Evolutionary conservation across 2,797 vertebrate genomes (phyloP), one percentile per base, ranked within the genome.

Genomic region (Spinus olivaceus): DNA sequence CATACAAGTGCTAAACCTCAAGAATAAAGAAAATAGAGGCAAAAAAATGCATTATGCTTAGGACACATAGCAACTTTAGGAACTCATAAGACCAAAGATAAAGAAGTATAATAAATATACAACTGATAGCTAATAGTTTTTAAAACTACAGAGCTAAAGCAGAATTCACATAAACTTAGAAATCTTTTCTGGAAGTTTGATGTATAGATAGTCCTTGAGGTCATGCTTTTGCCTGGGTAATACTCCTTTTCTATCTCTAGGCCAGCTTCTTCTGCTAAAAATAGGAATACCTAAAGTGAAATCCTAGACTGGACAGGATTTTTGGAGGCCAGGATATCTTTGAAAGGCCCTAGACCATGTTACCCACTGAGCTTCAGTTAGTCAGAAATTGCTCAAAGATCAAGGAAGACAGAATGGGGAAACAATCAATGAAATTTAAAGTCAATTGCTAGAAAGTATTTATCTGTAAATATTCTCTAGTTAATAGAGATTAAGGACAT

Each of bases 1-100:
- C 2, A 13, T 33, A 5, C 6, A 41, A 64, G 2, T 0, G 1
- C 14, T 71, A 60, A 81, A 66, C 3, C 3, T 22, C 21, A 60
- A 47, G 5, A 73, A 39, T 50, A 80, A 60, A 46, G 44, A 70
- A 65, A 74, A 78, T 3, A 83, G 20, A 82, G 14, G 10, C 3
- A 61, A 63, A 63, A 63, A 73, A 51, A 32, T 56, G 53, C 3
- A 2, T 59, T 64, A 37, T 51, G 23, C 4, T 57, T 53, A 41
- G 15, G 16, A 77, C 33, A 79, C 8, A 32, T 1, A 63, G 5
- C 5, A 63, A 39, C 59, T 85, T 57, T 41, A 63, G 32, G 12
- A 70, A 51, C 78, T 56, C 7, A 16, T 37, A 59, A n/a, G 19
- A 73, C 3, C 14, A 73, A 44, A 59, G 4, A 69, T 10, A 65